Percentiles rank a stretch among this genome's conserved stretches.
phyloP scores from a whole-genome alignment of 2,113 vertebrate species.

The Epinephelus fuscoguttatus region DNA sequence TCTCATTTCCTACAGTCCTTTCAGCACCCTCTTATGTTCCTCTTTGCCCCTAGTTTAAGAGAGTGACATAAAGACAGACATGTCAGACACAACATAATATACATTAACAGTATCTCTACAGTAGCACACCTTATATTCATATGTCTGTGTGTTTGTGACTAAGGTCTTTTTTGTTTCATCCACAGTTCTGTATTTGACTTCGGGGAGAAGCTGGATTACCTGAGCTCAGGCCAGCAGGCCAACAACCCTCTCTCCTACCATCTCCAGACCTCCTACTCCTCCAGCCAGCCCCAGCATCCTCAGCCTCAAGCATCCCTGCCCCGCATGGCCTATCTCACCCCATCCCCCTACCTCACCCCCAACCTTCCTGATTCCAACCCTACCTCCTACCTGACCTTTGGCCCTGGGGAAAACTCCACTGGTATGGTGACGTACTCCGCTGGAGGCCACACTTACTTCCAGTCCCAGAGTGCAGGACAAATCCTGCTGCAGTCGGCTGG shows the following conservation, averaged over 20 bases:
- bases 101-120: not conserved
- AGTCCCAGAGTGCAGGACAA: constrained; percentile 79
- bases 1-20: not conserved
- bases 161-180: constrained; percentile 28
- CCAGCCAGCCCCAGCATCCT: constrained; percentile 58
- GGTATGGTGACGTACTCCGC: constrained; percentile 78
- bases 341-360: constrained; percentile 83
- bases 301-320: constrained; percentile 79
- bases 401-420: constrained; percentile 67
- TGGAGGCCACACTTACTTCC: constrained; percentile 78
- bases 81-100: not conserved
- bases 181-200: constrained; percentile 82
- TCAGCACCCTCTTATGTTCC: not conserved
- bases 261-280: constrained; percentile 71
- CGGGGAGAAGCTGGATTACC: constrained; percentile 79
- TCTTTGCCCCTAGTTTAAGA: not conserved
- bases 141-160: constrained; percentile 11
- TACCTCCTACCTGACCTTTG: constrained; percentile 81
- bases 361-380: constrained; percentile 76
- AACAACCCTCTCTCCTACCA: constrained; percentile 74
- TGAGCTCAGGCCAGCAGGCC: constrained; percentile 77
- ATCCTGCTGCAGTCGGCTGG: constrained; percentile 82
- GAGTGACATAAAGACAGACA: not conserved
- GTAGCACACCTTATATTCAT: not conserved
- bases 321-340: constrained; percentile 80